These are phyloP conservation scores for Sinohyriopsis cumingii DNA, from an alignment of 2,888 invertebrate species.

Conservation along the genomic window DNA sequence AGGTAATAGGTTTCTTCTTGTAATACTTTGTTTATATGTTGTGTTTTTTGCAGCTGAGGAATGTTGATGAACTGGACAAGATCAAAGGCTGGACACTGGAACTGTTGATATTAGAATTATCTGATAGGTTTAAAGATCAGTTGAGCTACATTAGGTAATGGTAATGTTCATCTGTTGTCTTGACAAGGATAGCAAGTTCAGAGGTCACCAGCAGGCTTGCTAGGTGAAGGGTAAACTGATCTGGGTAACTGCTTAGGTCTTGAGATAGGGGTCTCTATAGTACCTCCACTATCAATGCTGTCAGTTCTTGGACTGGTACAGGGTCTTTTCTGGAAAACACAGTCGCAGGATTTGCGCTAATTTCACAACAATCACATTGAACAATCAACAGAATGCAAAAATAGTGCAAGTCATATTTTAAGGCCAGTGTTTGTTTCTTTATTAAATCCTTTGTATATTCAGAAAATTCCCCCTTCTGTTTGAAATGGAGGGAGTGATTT, in stretches of 20 bases:
- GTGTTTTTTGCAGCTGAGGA: slow-evolving; percentile 37
- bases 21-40: background rate
- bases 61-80: slow-evolving; percentile 75
- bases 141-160: slow-evolving; percentile 79
- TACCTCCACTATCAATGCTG: no score
- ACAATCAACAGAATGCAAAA: no score
- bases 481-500: no score
- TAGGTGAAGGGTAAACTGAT: slow-evolving; percentile 14
- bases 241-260: slow-evolving; percentile 2
- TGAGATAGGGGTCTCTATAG: no score
- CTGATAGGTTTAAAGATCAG: slow-evolving; percentile 84
- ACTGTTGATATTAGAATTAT: slow-evolving; percentile 84
- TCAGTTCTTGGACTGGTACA: no score
- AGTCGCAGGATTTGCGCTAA: no score
- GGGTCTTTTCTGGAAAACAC: no score
- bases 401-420: no score
- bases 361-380: no score
- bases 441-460: no score
- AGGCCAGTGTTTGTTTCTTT: no score
- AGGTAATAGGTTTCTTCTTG: background rate
- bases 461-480: no score
- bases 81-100: slow-evolving; percentile 82
- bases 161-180: background rate
- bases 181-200: background rate
- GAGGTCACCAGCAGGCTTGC: background rate